Base-by-base conservation (phyloP, 2,113 vertebrate genomes). In the Hiodon tergisus region DNA sequence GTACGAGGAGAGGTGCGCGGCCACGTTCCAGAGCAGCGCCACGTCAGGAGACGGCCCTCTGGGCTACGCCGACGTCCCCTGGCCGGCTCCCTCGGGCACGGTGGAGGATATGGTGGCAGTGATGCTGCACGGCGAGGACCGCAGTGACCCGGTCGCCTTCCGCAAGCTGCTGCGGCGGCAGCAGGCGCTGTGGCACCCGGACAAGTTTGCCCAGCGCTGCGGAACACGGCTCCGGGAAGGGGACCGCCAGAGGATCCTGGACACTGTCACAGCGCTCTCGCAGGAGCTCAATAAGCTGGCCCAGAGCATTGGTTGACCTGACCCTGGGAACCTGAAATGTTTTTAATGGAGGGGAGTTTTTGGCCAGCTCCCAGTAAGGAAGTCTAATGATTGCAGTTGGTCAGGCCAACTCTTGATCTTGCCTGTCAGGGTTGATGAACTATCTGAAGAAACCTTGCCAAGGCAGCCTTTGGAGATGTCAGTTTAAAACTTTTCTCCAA, bases 131-230 rank as follows among this genome's bases (percentile, higher is more conserved):
- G 93, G 92, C 0, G 86, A 86, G 3, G 90, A 93, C 3, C 86
- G 87, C 0, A 86, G 88, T 6, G 90, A 94, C 53, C 52, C 53
- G 6, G 65, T 67, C 0, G 71, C 71, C 16, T 94, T 93, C 71
- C 90, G 92, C 3, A 93, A 93, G 74, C 82, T 90, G 16, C 86
- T 97, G 50, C 84, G 84, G 65, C 88, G 85, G 55, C 95, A 96
- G 80, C 94, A 93, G 81, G 77, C 88, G 0, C 81, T 91, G 16
- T 97, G 95, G 95, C 95, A 97, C 69, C 94, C 95, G 0, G 94
- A 97, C 80, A 92, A 91, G 71, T 96, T 96, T 47, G 75, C 88
- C 3, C 95, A 97, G 83, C 87, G 94, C 66, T 97, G 94, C 47
- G 91, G 91, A 16, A 79, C 81, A 7, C 91, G 94, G 48, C 84